Percentiles rank a stretch among this genome's conserved stretches.
These are phyloP conservation scores for Probaryconus sp. DNA, from an alignment of 1,140 invertebrate genomes.

Conservation along the genomic window DNA sequence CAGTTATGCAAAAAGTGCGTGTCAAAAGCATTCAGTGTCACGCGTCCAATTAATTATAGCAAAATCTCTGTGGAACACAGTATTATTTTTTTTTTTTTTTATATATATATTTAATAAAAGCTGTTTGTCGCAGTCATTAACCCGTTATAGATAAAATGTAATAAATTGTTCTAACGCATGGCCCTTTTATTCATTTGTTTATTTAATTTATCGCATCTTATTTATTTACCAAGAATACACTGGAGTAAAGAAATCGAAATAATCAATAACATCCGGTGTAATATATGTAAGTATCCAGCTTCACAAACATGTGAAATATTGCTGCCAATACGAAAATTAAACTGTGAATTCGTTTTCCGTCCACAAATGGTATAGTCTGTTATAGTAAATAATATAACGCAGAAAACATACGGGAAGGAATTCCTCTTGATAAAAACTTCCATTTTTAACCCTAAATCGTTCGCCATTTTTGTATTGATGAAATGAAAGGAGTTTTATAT, in stretches of 20 bases:
- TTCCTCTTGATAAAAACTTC: slow-evolving; percentile 24
- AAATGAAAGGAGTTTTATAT: too few species aligned
- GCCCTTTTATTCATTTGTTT: slow-evolving; percentile 13
- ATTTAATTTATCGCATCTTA: too few species aligned
- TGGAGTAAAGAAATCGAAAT: slow-evolving; percentile 25
- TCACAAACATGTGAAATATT: slow-evolving; percentile 50
- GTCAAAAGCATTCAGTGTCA: too few species aligned
- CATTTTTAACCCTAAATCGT: slow-evolving; percentile 54
- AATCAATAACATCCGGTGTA: slow-evolving; percentile 50
- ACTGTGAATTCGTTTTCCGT: slow-evolving; percentile 38
- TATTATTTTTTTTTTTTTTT: too few species aligned
- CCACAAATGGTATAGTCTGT: slow-evolving; percentile 6
- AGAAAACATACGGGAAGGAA: neutral
- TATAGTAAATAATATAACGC: slow-evolving; percentile 44
- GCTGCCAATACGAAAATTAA: slow-evolving; percentile 56
- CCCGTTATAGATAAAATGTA: too few species aligned
- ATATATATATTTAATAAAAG: too few species aligned
- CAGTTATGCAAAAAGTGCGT: too few species aligned
- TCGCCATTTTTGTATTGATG: slow-evolving; percentile 39
- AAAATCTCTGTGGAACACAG: too few species aligned
- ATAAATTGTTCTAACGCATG: neutral
- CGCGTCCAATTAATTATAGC: too few species aligned
- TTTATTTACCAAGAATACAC: too few species aligned
- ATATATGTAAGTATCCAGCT: slow-evolving; percentile 42
- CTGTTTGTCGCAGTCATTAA: too few species aligned